Percentiles rank a stretch among this genome's conserved stretches.
Conservation (phyloP, 1,140 invertebrate genomes). For the Papilio polyxenes region DNA sequence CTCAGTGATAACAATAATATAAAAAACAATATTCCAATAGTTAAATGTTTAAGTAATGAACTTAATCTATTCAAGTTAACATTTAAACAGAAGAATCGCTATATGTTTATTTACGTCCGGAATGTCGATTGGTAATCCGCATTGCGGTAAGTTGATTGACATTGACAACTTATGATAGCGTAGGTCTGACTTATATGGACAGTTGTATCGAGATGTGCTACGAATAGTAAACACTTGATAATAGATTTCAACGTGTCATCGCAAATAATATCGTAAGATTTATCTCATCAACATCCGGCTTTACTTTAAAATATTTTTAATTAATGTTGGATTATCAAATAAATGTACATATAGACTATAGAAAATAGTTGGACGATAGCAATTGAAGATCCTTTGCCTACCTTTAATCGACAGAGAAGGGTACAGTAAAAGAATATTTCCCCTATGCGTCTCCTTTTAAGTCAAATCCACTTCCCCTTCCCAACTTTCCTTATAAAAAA, state of each 20-base stretch:
- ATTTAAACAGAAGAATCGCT: slow-evolving; percentile 3
- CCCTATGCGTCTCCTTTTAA: too few relatives aligned
- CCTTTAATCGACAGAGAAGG: too few relatives aligned
- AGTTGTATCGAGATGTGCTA: slow-evolving; percentile 9
- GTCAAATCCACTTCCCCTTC: too few relatives aligned
- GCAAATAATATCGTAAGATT: slow-evolving; percentile 11
- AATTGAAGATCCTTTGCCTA: too few relatives aligned
- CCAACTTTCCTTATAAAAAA: too few relatives aligned
- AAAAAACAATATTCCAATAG: too few relatives aligned
- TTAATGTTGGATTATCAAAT: too few relatives aligned
- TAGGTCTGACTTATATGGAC: slow-evolving; percentile 27
- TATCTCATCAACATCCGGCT: not conserved
- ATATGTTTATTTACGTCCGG: not conserved
- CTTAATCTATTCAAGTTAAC: not conserved
- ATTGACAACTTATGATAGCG: slow-evolving; percentile 30
- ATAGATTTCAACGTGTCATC: slow-evolving; percentile 28
- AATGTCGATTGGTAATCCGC: not conserved
- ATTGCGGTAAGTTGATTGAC: slow-evolving; percentile 33
- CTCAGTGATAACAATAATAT: too few relatives aligned
- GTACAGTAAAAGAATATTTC: too few relatives aligned
- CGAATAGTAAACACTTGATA: slow-evolving; percentile 21
- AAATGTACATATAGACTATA: too few relatives aligned
- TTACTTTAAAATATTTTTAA: not conserved
- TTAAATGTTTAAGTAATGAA: not conserved
- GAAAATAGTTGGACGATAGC: too few relatives aligned